phyloP scores from a whole-genome alignment of 1,140 invertebrate species.

The Pogonognathellus flavescens region DNA sequence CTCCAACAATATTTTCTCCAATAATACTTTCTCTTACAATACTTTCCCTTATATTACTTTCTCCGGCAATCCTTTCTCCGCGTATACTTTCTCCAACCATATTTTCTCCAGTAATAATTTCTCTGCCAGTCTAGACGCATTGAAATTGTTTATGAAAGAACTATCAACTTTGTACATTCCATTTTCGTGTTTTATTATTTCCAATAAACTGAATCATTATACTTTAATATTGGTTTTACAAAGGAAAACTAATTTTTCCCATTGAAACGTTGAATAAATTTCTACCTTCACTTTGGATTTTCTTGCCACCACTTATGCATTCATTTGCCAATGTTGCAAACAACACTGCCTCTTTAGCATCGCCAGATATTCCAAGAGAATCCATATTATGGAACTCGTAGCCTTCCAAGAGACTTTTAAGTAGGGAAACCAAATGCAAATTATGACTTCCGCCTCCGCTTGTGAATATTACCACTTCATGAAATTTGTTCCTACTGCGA shows the following conservation, averaged over 20 bases:
- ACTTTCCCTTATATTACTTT: too few relatives aligned
- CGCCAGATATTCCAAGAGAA: conserved; percentile 38
- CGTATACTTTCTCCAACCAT: too few relatives aligned
- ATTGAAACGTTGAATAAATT: conserved; percentile 27
- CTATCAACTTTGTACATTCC: too few relatives aligned
- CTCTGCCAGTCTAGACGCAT: too few relatives aligned
- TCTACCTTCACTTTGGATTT: neutral
- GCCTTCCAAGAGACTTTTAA: conserved; percentile 14
- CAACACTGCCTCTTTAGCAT: conserved; percentile 57
- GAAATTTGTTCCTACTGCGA: neutral
- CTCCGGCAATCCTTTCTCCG: too few relatives aligned
- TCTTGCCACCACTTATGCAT: neutral
- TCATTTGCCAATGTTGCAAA: conserved; percentile 59
- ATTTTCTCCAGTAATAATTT: too few relatives aligned
- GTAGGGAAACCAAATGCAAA: neutral
- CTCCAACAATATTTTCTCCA: too few relatives aligned
- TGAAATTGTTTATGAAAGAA: too few relatives aligned
- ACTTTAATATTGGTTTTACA: neutral
- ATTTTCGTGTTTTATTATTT: too few relatives aligned
- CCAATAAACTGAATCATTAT: neutral
- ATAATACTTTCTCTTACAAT: too few relatives aligned
- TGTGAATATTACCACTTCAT: neutral
- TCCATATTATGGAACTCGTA: neutral
- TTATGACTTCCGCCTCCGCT: conserved; percentile 60
- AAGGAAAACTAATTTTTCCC: conserved; percentile 54